Conservation (phyloP, 2,113 vertebrate genomes). For the Clarias gariepinus region DNA sequence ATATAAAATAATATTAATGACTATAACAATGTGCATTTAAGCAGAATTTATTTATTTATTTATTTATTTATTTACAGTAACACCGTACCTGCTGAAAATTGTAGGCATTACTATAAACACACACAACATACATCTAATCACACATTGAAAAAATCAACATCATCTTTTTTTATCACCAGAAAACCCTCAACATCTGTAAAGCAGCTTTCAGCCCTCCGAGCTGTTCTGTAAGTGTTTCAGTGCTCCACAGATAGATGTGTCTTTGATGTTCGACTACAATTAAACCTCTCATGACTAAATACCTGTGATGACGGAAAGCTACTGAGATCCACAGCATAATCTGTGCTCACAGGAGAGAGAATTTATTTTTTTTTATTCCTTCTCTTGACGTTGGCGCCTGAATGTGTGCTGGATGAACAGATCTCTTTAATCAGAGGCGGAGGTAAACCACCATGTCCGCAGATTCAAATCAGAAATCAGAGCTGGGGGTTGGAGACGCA, state of each 20-base stretch:
- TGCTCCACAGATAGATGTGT: not conserved
- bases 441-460: slow-evolving; percentile 14
- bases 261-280: not conserved
- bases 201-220: not conserved
- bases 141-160: not conserved
- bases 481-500: not conserved
- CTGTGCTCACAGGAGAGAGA: not conserved
- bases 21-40: not conserved
- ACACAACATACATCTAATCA: not conserved
- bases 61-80: not conserved
- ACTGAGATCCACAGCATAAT: slow-evolving; percentile 15
- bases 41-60: not conserved
- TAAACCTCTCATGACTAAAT: not conserved
- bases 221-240: not conserved
- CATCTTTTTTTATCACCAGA: not conserved
- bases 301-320: slow-evolving; percentile 11
- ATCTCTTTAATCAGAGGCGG: not conserved
- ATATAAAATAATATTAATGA: not conserved
- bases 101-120: not conserved
- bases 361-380: not conserved
- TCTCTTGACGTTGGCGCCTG: slow-evolving; percentile 5
- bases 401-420: not conserved
- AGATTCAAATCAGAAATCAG: slow-evolving; percentile 29
- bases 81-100: not conserved
- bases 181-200: not conserved